Percentiles rank a stretch among this genome's conserved stretches.
Evolutionary conservation across 2,113 vertebrate genomes (phyloP).

Genomic region (Salminus brasiliensis): DNA sequence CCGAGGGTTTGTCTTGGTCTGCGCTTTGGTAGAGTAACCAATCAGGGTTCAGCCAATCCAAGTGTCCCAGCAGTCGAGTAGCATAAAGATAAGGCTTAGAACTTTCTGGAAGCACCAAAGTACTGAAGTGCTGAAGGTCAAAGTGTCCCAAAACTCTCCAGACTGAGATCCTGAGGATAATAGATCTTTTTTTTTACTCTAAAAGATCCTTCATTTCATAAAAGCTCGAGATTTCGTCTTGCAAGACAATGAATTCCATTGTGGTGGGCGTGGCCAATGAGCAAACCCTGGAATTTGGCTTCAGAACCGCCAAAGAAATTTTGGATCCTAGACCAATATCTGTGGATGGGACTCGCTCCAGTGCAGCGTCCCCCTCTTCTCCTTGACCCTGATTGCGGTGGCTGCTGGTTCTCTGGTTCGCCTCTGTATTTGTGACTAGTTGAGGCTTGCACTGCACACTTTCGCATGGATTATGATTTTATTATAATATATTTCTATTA

Average conservation of each 20-base stretch:
- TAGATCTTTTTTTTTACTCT: background rate
- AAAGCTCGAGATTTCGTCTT: background rate
- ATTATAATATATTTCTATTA: background rate
- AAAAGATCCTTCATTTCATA: background rate
- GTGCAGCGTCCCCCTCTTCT: too few relatives aligned
- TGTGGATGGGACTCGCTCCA: background rate
- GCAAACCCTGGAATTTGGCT: background rate
- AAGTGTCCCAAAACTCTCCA: background rate
- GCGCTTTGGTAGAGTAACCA: conserved; percentile 34
- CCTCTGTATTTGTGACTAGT: conserved; percentile 19
- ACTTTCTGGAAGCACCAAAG: background rate
- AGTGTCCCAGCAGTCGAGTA: background rate
- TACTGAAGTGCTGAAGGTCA: background rate
- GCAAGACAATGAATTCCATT: background rate
- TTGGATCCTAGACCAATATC: background rate
- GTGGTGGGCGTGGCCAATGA: background rate
- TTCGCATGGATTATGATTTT: background rate
- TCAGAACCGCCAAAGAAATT: background rate
- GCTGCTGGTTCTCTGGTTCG: background rate
- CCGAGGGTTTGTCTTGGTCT: conserved; percentile 25
- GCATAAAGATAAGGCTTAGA: background rate
- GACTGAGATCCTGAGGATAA: background rate
- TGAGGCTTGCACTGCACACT: conserved; percentile 46
- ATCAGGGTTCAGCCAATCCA: conserved; percentile 18
- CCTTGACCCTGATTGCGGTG: conserved; percentile 22